phyloP scores from a whole-genome alignment of 2,888 invertebrate genomes.

The Globia sparganii region DNA sequence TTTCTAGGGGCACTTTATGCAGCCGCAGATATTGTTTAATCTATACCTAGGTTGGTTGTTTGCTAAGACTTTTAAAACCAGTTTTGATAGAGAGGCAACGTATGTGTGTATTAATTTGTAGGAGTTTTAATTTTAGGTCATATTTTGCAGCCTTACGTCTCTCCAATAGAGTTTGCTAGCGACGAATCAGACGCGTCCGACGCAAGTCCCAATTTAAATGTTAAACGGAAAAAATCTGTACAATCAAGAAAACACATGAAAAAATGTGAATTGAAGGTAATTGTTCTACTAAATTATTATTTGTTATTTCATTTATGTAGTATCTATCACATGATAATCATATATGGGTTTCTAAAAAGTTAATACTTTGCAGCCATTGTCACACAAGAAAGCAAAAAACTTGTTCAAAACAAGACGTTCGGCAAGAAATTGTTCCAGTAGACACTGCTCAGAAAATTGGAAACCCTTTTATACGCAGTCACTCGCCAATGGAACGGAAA shows the following conservation, averaged over 20 bases:
- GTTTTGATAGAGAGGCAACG: constrained; percentile 4
- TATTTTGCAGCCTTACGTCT: constrained; percentile 89
- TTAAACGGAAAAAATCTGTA: constrained; percentile 69
- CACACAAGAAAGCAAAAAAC: constrained; percentile 47
- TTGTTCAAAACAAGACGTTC: constrained; percentile 38
- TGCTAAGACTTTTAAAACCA: constrained; percentile 4
- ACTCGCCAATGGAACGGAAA: constrained; percentile 57
- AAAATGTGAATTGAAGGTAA: constrained; percentile 65
- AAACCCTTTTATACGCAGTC: constrained; percentile 62
- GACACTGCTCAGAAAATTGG: constrained; percentile 72
- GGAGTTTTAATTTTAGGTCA: constrained; percentile 85
- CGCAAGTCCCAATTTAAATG: constrained; percentile 62
- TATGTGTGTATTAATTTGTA: constrained; percentile 54
- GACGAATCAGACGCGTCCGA: constrained; percentile 71
- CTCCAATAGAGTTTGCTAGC: constrained; percentile 83
- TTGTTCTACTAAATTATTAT: neutral
- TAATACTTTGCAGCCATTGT: constrained; percentile 42
- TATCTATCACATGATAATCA: neutral
- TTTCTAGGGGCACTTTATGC: constrained; percentile 36
- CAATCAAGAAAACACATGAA: constrained; percentile 69
- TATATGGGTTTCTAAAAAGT: neutral
- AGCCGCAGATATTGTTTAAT: constrained; percentile 34
- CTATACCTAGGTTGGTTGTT: constrained; percentile 20
- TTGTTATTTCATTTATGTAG: neutral
- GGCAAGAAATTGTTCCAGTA: constrained; percentile 38